phyloP scores from a whole-genome alignment of 2,113 vertebrate species.

The Nycticebus coucang region DNA sequence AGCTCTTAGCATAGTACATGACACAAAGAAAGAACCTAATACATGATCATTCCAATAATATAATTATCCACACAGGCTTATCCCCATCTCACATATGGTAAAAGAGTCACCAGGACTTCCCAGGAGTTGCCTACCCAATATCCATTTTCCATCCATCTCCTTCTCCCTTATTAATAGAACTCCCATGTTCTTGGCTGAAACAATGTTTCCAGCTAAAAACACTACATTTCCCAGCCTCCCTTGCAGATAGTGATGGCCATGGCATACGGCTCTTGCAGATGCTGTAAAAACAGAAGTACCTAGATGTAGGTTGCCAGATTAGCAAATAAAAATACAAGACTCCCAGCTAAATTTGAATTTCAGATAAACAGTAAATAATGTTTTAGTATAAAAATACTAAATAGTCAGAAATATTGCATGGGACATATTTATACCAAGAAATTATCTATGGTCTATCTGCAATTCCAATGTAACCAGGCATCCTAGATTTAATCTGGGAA shows the following conservation, averaged over 20 bases:
- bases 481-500: not conserved
- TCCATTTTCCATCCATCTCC: not conserved
- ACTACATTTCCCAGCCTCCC: not conserved
- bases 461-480: not conserved
- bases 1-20: not conserved
- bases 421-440: not conserved
- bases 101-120: not conserved
- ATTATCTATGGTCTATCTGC: not conserved
- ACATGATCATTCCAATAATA: not conserved
- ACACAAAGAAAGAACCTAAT: not conserved
- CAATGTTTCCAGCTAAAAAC: not conserved
- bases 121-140: not conserved
- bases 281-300: not conserved
- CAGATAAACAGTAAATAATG: not conserved
- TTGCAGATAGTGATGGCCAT: not conserved
- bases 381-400: not conserved
- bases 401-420: not conserved
- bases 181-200: not conserved
- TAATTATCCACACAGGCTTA: not conserved
- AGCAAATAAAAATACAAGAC: constrained; percentile 8
- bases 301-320: not conserved
- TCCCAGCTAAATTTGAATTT: not conserved
- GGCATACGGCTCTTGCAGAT: not conserved
- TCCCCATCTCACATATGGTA: not conserved
- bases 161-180: not conserved